Conservation (phyloP, 1,140 invertebrate species). For the Psilanteris sp. region DNA sequence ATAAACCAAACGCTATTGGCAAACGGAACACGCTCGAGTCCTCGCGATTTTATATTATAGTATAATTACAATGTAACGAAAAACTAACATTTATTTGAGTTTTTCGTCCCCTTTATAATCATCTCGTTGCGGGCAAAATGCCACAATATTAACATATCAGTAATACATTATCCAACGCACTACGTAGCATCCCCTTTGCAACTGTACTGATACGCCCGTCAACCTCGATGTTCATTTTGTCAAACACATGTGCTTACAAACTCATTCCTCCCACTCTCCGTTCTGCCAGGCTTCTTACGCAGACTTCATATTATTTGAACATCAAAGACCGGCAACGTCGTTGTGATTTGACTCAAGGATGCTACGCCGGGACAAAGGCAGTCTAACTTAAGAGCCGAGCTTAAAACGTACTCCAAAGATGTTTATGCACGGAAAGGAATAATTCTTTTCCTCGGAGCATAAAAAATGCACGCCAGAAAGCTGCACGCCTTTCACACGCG, state of each 20-base stretch:
- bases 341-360: constrained; percentile 44
- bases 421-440: constrained; percentile 28
- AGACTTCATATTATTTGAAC: constrained; percentile 44
- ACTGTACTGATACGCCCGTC: constrained; percentile 36
- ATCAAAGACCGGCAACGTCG: constrained; percentile 46
- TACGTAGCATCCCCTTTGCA: constrained; percentile 36
- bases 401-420: constrained; percentile 35
- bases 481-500: constrained; percentile 17
- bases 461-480: constrained; percentile 35
- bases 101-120: too few relatives aligned
- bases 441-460: constrained; percentile 25
- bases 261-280: background rate
- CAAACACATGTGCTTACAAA: constrained; percentile 30
- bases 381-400: constrained; percentile 10
- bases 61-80: too few relatives aligned
- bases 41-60: too few relatives aligned
- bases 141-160: constrained; percentile 34
- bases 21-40: too few relatives aligned
- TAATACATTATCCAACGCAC: constrained; percentile 42
- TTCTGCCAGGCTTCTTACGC: constrained; percentile 9
- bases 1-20: too few relatives aligned
- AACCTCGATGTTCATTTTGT: constrained; percentile 46
- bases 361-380: constrained; percentile 20
- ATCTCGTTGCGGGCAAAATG: constrained; percentile 1
- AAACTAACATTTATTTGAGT: too few relatives aligned